Evolutionary conservation across 2,888 invertebrate species (phyloP).

Genomic region (Myopa testacea): DNA sequence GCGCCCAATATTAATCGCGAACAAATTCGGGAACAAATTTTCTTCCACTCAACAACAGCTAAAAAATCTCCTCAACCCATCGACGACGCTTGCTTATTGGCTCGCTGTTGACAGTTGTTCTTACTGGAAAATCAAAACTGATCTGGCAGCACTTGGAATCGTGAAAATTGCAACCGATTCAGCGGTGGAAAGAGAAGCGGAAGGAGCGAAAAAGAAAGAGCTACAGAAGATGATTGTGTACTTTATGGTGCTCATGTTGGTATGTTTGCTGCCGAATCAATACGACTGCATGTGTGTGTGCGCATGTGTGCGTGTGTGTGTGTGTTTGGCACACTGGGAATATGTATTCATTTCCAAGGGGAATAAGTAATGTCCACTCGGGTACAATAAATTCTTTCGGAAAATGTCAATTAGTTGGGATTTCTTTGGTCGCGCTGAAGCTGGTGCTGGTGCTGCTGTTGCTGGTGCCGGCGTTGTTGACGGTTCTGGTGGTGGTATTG

Average conservation of each 20-base stretch:
- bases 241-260: slow-evolving; percentile 29
- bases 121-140: slow-evolving; percentile 24
- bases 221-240: neutral
- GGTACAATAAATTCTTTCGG: slow-evolving; percentile 55
- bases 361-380: slow-evolving; percentile 47
- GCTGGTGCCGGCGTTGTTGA: neutral
- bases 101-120: slow-evolving; percentile 19
- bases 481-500: slow-evolving; percentile 14
- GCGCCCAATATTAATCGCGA: no score
- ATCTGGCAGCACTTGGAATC: slow-evolving; percentile 30
- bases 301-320: slow-evolving; percentile 17
- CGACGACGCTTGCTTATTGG: neutral
- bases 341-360: slow-evolving; percentile 65
- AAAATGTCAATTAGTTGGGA: slow-evolving; percentile 65
- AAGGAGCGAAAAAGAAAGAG: neutral
- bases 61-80: neutral
- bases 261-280: neutral
- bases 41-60: neutral
- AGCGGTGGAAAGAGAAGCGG: neutral
- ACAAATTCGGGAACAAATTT: neutral
- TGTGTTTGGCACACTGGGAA: slow-evolving; percentile 30
- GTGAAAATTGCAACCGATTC: neutral
- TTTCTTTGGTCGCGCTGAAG: slow-evolving; percentile 30
- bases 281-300: neutral
- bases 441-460: slow-evolving; percentile 23